Percentiles rank a stretch among this genome's conserved stretches.
Conservation (phyloP, 1,140 invertebrate species). For the Zaprionus africanus region DNA sequence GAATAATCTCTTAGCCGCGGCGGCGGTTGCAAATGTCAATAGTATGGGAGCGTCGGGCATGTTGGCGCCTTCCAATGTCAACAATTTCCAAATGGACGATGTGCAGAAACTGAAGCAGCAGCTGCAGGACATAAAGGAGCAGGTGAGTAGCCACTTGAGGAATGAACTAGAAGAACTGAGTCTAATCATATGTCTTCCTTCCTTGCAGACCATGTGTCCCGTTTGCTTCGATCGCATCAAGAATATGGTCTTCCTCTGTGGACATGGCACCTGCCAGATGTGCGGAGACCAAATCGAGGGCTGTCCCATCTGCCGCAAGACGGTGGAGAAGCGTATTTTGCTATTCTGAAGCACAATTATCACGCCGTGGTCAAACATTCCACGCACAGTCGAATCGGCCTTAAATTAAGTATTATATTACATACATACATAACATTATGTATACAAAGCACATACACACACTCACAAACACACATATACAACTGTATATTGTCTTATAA, state of each 20-base stretch:
- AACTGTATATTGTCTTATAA: slow-evolving; percentile 55
- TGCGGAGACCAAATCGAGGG: slow-evolving; percentile 98
- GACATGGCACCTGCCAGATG: slow-evolving; percentile 98
- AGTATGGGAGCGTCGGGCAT: slow-evolving; percentile 45
- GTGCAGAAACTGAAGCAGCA: slow-evolving; percentile 98
- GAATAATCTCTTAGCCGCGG: slow-evolving; percentile 67
- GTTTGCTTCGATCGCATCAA: slow-evolving; percentile 98
- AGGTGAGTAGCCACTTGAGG: slow-evolving; percentile 86
- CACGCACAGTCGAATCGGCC: slow-evolving; percentile 56
- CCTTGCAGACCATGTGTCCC: slow-evolving; percentile 96
- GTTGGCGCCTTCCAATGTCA: slow-evolving; percentile 78
- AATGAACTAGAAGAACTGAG: neutral
- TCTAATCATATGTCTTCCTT: slow-evolving; percentile 13
- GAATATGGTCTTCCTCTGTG: slow-evolving; percentile 99
- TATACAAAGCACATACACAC: slow-evolving; percentile 44
- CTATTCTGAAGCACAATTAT: slow-evolving; percentile 88
- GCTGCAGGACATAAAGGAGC: slow-evolving; percentile 98
- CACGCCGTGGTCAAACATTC: slow-evolving; percentile 53
- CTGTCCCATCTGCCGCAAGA: slow-evolving; percentile 98
- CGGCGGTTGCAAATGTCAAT: slow-evolving; percentile 52
- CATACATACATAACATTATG: slow-evolving; percentile 36
- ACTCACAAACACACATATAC: slow-evolving; percentile 38
- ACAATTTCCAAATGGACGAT: slow-evolving; percentile 87
- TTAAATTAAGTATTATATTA: slow-evolving; percentile 61
- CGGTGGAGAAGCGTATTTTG: slow-evolving; percentile 97